Conservation (phyloP, 2,113 vertebrate genomes). For the Sander vitreus region DNA sequence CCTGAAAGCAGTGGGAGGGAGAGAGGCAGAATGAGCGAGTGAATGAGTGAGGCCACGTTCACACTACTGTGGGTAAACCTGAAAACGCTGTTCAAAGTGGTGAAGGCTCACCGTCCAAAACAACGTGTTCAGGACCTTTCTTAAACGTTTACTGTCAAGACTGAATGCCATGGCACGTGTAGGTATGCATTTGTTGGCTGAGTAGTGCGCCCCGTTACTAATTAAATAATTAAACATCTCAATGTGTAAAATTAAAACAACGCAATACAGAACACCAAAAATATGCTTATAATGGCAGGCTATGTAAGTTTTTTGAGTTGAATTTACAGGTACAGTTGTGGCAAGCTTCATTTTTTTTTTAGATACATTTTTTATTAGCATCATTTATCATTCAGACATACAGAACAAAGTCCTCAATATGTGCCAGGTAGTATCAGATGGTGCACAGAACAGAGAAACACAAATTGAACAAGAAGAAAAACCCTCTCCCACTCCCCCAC, state of each 20-base stretch:
- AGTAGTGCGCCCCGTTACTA: no score
- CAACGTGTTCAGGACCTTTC: background rate
- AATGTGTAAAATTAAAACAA: background rate
- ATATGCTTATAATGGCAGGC: background rate
- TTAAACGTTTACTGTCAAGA: background rate
- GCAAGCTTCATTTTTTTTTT: no score
- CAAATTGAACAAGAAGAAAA: no score
- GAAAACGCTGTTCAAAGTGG: conserved; percentile 15
- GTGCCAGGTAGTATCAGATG: no score
- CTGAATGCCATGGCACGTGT: background rate
- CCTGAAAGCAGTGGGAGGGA: conserved; percentile 75
- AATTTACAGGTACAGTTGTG: background rate
- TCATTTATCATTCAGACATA: no score
- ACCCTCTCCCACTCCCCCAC: no score
- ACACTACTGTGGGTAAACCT: conserved; percentile 46
- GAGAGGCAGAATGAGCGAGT: conserved; percentile 61
- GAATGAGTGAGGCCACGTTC: conserved; percentile 66
- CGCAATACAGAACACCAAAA: background rate
- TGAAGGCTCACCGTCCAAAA: background rate
- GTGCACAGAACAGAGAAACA: no score
- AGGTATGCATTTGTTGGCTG: background rate
- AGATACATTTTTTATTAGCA: no score
- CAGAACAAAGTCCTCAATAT: no score
- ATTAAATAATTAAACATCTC: background rate
- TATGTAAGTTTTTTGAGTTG: background rate